Percentiles rank a stretch among this genome's conserved stretches.
Conservation (phyloP, 2,113 vertebrate genomes). For the Oryzias celebensis region DNA sequence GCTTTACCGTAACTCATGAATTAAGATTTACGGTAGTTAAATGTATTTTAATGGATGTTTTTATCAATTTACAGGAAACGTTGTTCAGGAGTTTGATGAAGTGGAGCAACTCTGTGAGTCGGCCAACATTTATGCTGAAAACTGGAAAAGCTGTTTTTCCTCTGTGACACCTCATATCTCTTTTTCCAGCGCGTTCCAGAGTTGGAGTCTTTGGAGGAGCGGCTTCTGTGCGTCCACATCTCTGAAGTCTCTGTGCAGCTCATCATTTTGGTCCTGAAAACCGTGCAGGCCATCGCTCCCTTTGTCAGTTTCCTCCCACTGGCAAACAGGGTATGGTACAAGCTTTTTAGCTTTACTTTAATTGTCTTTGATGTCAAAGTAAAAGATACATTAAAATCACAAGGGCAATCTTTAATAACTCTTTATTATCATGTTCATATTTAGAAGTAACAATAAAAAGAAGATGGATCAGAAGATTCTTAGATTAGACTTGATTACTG, state of each 20-base stretch:
- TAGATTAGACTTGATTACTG: too few species aligned
- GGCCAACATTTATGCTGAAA: neutral
- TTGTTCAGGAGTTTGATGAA: constrained; percentile 27
- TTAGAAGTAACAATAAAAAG: too few species aligned
- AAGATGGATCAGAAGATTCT: too few species aligned
- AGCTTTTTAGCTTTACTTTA: too few species aligned
- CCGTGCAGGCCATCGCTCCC: neutral
- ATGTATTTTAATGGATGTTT: neutral
- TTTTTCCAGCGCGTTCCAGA: constrained; percentile 17
- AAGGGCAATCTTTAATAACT: too few species aligned
- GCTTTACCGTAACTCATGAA: too few species aligned
- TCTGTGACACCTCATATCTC: neutral
- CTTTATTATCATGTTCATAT: too few species aligned
- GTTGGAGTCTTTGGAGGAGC: constrained; percentile 6
- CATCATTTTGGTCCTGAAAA: neutral
- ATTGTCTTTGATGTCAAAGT: too few species aligned
- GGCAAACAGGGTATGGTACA: constrained; percentile 36
- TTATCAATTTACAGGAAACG: constrained; percentile 18
- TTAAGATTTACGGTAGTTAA: too few species aligned
- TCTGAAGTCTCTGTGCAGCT: fast-evolving
- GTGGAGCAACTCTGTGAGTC: constrained; percentile 42
- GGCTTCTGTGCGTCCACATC: constrained; percentile 33
- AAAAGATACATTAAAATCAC: too few species aligned
- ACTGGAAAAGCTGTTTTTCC: too few species aligned
- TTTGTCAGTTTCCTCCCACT: constrained; percentile 42